Evolutionary conservation across 1,140 invertebrate species (phyloP).

Genomic region (Carcinoscorpius rotundicauda): DNA sequence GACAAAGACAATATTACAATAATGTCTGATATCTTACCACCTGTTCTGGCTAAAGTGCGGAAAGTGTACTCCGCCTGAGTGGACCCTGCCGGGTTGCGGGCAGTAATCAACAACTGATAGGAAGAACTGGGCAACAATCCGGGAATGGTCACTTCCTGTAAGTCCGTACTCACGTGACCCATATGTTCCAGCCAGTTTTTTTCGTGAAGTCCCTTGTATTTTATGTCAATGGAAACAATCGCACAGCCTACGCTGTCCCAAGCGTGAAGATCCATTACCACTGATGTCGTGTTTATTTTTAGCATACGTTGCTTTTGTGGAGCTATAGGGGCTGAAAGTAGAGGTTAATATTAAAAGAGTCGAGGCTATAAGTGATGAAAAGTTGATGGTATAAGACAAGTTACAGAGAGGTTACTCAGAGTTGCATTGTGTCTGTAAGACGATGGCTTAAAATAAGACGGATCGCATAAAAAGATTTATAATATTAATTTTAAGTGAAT

Average conservation of each 20-base stretch:
- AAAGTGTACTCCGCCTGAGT: constrained; percentile 53
- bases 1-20: too few species aligned
- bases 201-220: constrained; percentile 59
- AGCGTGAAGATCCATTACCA: constrained; percentile 74
- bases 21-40: constrained; percentile 31
- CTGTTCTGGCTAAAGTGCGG: constrained; percentile 52
- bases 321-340: constrained; percentile 26
- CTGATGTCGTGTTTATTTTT: constrained; percentile 69
- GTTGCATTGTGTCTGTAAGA: too few species aligned
- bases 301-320: constrained; percentile 30
- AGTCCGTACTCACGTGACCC: constrained; percentile 68
- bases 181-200: constrained; percentile 84
- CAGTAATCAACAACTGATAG: constrained; percentile 34
- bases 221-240: constrained; percentile 89
- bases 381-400: too few species aligned
- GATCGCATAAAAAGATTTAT: too few species aligned
- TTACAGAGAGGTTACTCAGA: too few species aligned
- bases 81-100: constrained; percentile 35
- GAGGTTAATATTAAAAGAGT: too few species aligned
- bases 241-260: constrained; percentile 93
- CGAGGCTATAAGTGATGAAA: too few species aligned
- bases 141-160: constrained; percentile 27
- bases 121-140: constrained; percentile 34
- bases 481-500: too few species aligned
- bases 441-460: too few species aligned